Conservation (phyloP, 2,113 vertebrate genomes). For the Neogobius melanostomus region DNA sequence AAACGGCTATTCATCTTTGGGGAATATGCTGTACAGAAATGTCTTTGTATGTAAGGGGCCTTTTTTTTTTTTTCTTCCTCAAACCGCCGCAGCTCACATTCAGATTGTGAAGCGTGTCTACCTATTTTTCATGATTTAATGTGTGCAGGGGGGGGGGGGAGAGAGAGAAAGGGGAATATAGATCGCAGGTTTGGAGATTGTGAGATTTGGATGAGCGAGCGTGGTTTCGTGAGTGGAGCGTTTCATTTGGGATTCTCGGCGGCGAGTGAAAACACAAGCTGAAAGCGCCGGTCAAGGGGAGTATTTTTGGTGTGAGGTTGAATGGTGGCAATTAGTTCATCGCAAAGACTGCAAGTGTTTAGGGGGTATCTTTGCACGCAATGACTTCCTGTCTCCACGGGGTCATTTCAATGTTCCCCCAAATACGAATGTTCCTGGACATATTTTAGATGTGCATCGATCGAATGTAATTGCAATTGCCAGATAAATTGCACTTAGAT, state of each 20-base stretch:
- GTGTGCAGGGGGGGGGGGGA: neutral
- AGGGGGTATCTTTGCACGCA: too few relatives aligned
- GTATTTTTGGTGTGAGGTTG: neutral
- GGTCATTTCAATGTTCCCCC: too few relatives aligned
- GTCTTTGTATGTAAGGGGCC: conserved; percentile 68
- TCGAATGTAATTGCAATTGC: too few relatives aligned
- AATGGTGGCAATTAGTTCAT: too few relatives aligned
- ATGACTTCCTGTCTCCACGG: too few relatives aligned
- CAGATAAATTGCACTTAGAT: too few relatives aligned
- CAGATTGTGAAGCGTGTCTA: conserved; percentile 44
- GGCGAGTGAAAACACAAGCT: neutral
- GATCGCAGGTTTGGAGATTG: conserved; percentile 29
- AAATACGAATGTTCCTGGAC: too few relatives aligned
- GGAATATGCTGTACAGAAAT: conserved; percentile 78
- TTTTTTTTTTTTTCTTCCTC: conserved; percentile 11
- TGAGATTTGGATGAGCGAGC: neutral
- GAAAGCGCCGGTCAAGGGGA: neutral
- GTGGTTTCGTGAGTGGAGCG: neutral
- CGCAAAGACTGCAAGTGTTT: too few relatives aligned
- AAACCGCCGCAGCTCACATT: conserved; percentile 31
- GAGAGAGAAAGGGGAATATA: conserved; percentile 21
- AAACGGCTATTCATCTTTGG: conserved; percentile 79
- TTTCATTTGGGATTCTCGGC: neutral
- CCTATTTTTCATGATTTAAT: conserved; percentile 52
- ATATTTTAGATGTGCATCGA: too few relatives aligned